These are phyloP conservation scores for Rhorus exstirpatorius DNA, from an alignment of 2,888 invertebrate genomes.

Conservation along the genomic window DNA sequence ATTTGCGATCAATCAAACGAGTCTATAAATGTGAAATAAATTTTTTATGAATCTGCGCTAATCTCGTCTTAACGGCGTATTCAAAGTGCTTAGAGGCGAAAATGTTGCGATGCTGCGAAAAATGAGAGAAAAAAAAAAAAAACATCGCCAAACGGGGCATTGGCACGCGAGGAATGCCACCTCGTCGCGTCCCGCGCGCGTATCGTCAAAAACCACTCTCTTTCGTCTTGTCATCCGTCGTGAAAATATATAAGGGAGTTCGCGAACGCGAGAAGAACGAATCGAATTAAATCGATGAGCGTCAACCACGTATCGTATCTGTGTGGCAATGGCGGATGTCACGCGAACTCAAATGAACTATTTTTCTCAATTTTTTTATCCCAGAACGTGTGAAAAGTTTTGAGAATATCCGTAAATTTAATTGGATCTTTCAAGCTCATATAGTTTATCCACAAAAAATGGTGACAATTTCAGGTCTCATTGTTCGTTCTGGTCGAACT, in stretches of 20 bases:
- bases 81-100: slow-evolving; percentile 4
- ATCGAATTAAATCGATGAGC: slow-evolving; percentile 56
- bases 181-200: slow-evolving; percentile 24
- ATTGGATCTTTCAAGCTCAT: too few species aligned
- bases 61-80: slow-evolving; percentile 47
- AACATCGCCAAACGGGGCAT: slow-evolving; percentile 37
- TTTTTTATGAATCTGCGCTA: slow-evolving; percentile 33
- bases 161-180: slow-evolving; percentile 53
- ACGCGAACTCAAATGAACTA: too few species aligned
- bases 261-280: too few species aligned
- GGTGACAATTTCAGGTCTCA: too few species aligned
- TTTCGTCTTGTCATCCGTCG: slow-evolving; percentile 8
- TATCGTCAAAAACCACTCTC: slow-evolving; percentile 14
- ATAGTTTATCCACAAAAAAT: too few species aligned
- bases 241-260: slow-evolving; percentile 12
- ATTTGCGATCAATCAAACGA: slow-evolving; percentile 42
- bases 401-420: neutral
- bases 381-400: neutral
- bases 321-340: too few species aligned
- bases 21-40: slow-evolving; percentile 47
- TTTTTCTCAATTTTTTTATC: slow-evolving; percentile 4
- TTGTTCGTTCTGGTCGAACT: too few species aligned
- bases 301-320: slow-evolving; percentile 8
- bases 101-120: slow-evolving; percentile 15
- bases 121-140: slow-evolving; percentile 20